Evolutionary conservation across 1,140 invertebrate species (phyloP), one percentile per base, ranked within the genome.

Genomic region (Lerema accius): DNA sequence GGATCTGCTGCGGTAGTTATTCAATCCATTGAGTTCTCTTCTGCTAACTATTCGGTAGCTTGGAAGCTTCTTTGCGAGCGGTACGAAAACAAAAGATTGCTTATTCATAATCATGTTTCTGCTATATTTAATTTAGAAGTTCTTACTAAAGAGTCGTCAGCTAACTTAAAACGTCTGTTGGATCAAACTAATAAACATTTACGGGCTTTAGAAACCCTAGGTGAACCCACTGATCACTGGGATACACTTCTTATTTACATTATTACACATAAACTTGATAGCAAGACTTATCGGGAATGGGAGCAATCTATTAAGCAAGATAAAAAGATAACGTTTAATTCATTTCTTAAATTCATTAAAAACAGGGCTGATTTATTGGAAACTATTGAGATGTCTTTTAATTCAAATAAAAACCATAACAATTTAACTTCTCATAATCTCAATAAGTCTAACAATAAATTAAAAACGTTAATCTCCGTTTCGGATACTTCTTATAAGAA

Each of bases 1-100:
- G 66, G 59, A 6, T 56, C 65, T 26, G 66, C 66, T 23, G 55
- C 63, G 3, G 16, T 64, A 0, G 35, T 69, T 7, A 62, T 73
- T 5, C 32, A 62, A 3, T 62, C 63, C 4, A 60, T 70, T 17
- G 48, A 55, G 6, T 60, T 70, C 35, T 69, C 56, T 13, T 43
- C 64, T 6, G 15, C 13, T 15, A 73, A 67, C 51, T 71, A 74
- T 55, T n/a, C 17, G 17, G 39, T 72, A n/a, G 71, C 69, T n/a
- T 78, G 75, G 69, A 19, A 69, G 13, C 9, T 65, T 1, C 48
- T 77, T 0, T 73, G 68, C 59, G 68, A 75, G 6, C 55, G 65
- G 14, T 72, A 55, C 53, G 49, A 76, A 46, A 72, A 70, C 19
- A 70, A 72, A 55, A 17, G 65, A 11, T 46, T 72, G 17, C 35